Evolutionary conservation across 1,140 invertebrate genomes (phyloP).

Genomic region (Trichomalopsis sarcophagae): DNA sequence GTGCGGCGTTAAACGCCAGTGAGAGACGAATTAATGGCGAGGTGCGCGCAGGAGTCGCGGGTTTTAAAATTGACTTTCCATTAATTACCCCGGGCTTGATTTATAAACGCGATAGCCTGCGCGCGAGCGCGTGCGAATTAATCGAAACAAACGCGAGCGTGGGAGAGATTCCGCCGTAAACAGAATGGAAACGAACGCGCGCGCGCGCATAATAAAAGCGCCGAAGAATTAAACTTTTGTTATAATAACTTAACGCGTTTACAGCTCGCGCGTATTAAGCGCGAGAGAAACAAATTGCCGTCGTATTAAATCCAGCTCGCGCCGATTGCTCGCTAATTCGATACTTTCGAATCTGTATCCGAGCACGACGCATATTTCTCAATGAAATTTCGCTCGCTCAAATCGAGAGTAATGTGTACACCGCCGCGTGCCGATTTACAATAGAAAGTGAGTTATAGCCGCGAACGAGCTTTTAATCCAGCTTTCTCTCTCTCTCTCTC

Average conservation of each 20-base stretch:
- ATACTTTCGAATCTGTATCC: constrained; percentile 36
- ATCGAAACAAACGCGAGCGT: too few relatives aligned
- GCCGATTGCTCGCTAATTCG: constrained; percentile 24
- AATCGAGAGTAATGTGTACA: constrained; percentile 59
- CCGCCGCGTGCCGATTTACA: constrained; percentile 45
- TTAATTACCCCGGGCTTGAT: too few relatives aligned
- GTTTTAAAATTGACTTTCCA: too few relatives aligned
- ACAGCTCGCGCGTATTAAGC: neutral
- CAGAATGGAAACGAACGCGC: too few relatives aligned
- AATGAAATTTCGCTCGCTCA: constrained; percentile 46
- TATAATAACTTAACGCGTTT: too few relatives aligned
- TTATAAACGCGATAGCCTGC: neutral
- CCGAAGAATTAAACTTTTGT: too few relatives aligned
- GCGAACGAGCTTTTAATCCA: constrained; percentile 43
- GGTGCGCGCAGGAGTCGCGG: too few relatives aligned
- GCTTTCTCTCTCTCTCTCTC: neutral
- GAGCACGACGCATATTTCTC: constrained; percentile 8
- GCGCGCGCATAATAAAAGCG: too few relatives aligned
- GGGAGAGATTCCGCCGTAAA: too few relatives aligned
- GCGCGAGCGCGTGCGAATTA: neutral
- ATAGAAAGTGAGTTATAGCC: constrained; percentile 56
- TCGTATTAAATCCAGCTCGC: neutral
- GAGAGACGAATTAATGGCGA: too few relatives aligned
- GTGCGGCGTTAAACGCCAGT: too few relatives aligned
- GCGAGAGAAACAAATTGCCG: constrained; percentile 17